Base-by-base conservation (phyloP, 2,888 invertebrate genomes). In the Timema podura region DNA sequence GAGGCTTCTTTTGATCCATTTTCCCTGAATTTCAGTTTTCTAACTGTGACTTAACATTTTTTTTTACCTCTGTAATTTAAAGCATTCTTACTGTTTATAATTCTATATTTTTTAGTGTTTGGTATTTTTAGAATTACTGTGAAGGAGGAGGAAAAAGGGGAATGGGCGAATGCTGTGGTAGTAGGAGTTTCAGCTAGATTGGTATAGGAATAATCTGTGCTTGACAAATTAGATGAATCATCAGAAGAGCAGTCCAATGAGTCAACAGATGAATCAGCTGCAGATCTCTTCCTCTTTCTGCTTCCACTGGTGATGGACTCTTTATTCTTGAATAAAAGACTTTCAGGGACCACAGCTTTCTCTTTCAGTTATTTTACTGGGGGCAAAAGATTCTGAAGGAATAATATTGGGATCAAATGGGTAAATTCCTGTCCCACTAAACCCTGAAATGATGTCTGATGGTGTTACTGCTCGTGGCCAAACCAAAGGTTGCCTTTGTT, bases 401-500 rank as follows among this genome's bases (percentile, higher is more conserved):
- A 77, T 76, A 66, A 71, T 74, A 68, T 72, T 69, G n/a, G 75
- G 75, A 71, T 78, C 74, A 70, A 76, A 78, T 44, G 77, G 76
- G 71, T 73, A 77, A 66, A 78, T 76, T 16, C 76, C 77, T 15
- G 75, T 76, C 13, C 77, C 5, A 48, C 65, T 6, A 65, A 48
- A 65, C 13, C 65, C 30, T 30, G 30, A 30, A 30, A 30, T 30
- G 44, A 72, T 44, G 45, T 70, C 70, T 13, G 48, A 45, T 47
- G 69, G 64, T 13, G 67, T 69, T 47, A 59, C 61, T 15, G 67
- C 54, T 68, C 64, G 64, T 54, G 51, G n/a, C 73, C 73, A 73
- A 70, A 54, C 76, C 77, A 74, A 79, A 79, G 47, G 76, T 68
- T 70, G 73, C 74, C 74, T 78, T 78, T 13, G 74, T 77, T n/a